A percentile compares a stretch with the other conserved stretches of the same genome.
These are phyloP conservation scores for Phainopepla nitens DNA, from an alignment of 2,113 vertebrate genomes.

Conservation along the genomic window DNA sequence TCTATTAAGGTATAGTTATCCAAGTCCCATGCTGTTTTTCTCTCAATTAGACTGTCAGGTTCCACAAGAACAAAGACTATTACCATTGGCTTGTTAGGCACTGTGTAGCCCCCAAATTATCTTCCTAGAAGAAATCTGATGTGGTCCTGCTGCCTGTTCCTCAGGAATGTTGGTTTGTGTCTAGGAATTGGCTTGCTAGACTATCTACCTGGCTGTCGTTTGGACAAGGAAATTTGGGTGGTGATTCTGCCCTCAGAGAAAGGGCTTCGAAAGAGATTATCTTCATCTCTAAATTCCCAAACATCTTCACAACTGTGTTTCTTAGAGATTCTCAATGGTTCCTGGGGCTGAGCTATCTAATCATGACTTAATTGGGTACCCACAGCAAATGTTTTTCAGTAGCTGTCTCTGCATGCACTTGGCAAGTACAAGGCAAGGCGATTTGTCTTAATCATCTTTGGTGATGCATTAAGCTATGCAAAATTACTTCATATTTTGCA, in stretches of 20 bases:
- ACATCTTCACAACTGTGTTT: background rate
- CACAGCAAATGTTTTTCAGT: background rate
- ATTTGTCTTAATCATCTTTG: conserved; percentile 45
- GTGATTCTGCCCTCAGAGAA: background rate
- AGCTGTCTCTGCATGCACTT: background rate
- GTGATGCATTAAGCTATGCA: conserved; percentile 33
- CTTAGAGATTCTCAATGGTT: background rate
- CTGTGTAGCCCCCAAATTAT: background rate
- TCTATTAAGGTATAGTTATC: background rate
- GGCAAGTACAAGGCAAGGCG: background rate
- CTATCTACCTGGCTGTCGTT: background rate
- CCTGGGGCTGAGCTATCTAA: background rate
- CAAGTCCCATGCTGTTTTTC: background rate
- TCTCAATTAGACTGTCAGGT: background rate
- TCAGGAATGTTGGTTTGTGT: background rate
- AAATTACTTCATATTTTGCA: conserved; percentile 47
- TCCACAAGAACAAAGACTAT: background rate
- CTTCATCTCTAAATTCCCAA: background rate
- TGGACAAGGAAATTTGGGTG: background rate
- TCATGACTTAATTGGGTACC: background rate
- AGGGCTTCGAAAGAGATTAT: background rate
- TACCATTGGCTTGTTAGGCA: background rate
- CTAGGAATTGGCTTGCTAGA: background rate
- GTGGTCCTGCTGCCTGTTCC: background rate
- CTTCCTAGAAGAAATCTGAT: background rate